Evolutionary conservation across 2,113 vertebrate genomes (phyloP).

Genomic region (Nansenia antarctica): DNA sequence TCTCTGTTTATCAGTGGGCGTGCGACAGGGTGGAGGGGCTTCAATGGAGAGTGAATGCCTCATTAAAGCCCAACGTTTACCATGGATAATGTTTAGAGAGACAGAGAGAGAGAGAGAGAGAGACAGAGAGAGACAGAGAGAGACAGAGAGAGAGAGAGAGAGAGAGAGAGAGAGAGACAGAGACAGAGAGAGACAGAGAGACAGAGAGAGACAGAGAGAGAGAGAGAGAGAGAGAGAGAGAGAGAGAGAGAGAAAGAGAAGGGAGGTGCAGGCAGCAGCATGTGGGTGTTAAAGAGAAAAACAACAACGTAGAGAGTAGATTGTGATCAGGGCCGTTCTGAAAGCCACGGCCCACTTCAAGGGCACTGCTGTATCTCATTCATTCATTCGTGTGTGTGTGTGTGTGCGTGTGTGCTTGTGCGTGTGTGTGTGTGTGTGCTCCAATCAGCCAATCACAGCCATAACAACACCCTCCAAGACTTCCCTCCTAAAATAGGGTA

Average conservation of each 20-base stretch:
- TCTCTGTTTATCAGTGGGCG: neutral
- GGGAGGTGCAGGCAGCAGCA: neutral
- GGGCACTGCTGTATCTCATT: neutral
- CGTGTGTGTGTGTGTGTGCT: neutral
- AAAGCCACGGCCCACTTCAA: neutral
- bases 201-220: too few species aligned
- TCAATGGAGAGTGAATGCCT: constrained; percentile 6
- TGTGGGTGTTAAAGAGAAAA: too few species aligned
- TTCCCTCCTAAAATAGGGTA: neutral
- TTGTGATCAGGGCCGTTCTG: neutral
- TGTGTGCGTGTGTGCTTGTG: neutral
- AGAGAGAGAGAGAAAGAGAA: constrained; percentile 8
- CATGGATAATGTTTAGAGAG: neutral
- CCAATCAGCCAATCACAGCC: neutral
- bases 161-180: neutral
- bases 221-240: too few species aligned
- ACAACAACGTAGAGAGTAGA: too few species aligned
- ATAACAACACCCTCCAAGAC: too few species aligned
- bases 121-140: neutral
- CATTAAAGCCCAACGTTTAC: constrained; percentile 12
- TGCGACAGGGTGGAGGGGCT: too few species aligned
- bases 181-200: neutral
- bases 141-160: neutral
- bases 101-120: neutral
- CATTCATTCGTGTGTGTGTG: neutral